These are phyloP conservation scores for Tachina grossa DNA, from an alignment of 2,888 invertebrate species.

Conservation along the genomic window DNA sequence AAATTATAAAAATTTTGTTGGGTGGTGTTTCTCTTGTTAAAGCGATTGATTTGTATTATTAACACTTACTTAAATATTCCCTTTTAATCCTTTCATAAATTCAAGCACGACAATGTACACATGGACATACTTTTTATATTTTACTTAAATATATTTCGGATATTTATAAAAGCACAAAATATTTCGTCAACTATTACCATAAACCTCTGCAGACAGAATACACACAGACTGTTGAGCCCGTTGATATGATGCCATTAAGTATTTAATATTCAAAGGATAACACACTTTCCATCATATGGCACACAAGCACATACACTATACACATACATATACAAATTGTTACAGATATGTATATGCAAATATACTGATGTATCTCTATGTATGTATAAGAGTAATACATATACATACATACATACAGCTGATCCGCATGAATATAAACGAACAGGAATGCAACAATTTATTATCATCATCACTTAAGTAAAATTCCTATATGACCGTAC, in stretches of 20 bases:
- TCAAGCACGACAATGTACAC: neutral
- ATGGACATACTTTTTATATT: neutral
- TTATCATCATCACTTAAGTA: conserved; percentile 56
- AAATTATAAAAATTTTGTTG: neutral
- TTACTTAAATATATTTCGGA: neutral
- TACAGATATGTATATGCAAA: neutral
- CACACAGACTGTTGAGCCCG: conserved; percentile 42
- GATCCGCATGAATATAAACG: neutral
- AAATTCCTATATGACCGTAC: conserved; percentile 40
- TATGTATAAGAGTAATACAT: neutral
- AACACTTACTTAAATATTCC: conserved; percentile 58
- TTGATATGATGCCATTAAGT: conserved; percentile 68
- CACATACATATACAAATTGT: neutral
- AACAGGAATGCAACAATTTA: conserved; percentile 57
- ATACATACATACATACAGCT: neutral
- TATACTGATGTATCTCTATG: neutral
- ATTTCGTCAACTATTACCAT: conserved; percentile 53
- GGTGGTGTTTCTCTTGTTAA: neutral
- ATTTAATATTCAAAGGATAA: conserved; percentile 73
- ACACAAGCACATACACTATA: neutral
- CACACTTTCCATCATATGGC: conserved; percentile 50
- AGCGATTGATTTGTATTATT: conserved; percentile 56
- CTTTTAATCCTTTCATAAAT: conserved; percentile 40
- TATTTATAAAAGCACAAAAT: conserved; percentile 21
- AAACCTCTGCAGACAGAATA: conserved; percentile 47